Evolutionary conservation across 2,113 vertebrate species (phyloP).

Genomic region (Melanotaenia duboulayi): DNA sequence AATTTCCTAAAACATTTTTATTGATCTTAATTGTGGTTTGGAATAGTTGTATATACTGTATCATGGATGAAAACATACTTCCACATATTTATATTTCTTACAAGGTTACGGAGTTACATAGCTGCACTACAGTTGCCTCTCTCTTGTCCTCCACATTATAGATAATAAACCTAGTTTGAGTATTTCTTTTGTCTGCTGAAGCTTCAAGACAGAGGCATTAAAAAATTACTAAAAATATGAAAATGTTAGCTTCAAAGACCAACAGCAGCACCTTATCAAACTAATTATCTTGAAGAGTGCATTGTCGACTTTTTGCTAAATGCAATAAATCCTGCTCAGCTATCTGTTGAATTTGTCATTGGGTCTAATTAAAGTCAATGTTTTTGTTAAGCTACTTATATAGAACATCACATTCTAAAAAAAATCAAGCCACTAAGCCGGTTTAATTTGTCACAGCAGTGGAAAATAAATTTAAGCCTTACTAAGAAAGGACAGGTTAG

Average conservation of each 20-base stretch:
- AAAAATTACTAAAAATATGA: background rate
- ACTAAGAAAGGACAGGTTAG: background rate
- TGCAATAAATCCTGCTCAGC: background rate
- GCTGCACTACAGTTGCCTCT: background rate
- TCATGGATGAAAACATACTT: too few relatives aligned
- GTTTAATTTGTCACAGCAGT: constrained; percentile 27
- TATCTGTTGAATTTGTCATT: constrained; percentile 22
- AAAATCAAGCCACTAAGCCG: background rate
- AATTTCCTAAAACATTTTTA: too few relatives aligned
- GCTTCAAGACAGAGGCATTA: background rate
- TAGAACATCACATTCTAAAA: constrained; percentile 1
- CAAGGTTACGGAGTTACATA: too few relatives aligned
- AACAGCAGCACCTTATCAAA: constrained; percentile 27
- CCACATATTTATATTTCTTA: too few relatives aligned
- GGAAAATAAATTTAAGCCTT: background rate
- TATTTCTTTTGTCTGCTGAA: background rate
- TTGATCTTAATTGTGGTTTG: too few relatives aligned
- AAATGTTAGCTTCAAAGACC: background rate
- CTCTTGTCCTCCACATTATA: background rate
- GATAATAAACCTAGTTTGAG: background rate
- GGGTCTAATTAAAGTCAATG: constrained; percentile 42
- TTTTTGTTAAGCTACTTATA: constrained; percentile 33
- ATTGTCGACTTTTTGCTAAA: constrained; percentile 11
- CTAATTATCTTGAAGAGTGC: constrained; percentile 23
- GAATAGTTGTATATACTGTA: too few relatives aligned